Evolutionary conservation across 2,888 invertebrate genomes (phyloP).

Genomic region (Thelaira solivaga): DNA sequence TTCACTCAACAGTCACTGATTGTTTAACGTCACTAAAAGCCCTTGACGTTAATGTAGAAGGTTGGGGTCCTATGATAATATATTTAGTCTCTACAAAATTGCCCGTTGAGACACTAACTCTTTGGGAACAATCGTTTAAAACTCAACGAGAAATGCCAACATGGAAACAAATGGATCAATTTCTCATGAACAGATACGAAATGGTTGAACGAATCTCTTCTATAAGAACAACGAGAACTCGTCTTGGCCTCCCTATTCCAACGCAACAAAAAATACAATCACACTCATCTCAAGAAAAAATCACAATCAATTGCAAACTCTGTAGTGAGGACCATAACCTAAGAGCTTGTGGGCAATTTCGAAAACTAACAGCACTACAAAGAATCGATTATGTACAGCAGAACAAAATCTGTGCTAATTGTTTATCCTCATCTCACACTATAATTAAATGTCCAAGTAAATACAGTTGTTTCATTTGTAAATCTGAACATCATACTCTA

Average conservation of each 20-base stretch:
- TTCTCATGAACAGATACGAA: no score
- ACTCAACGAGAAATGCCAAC: no score
- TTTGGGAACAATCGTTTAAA: no score
- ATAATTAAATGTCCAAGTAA: neutral
- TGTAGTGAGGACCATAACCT: neutral
- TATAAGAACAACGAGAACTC: no score
- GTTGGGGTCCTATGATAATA: conserved; percentile 1
- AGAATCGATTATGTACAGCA: neutral
- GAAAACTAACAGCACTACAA: neutral
- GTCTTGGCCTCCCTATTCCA: no score
- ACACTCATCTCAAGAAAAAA: no score
- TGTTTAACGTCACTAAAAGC: conserved; percentile 2
- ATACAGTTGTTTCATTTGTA: neutral
- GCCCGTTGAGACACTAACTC: no score
- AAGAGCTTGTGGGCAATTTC: neutral
- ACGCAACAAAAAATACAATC: no score
- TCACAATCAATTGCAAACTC: no score
- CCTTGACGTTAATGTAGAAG: neutral
- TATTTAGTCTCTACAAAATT: neutral
- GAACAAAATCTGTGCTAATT: neutral
- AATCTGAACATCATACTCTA: neutral
- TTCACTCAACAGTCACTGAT: conserved; percentile 17
- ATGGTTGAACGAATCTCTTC: no score
- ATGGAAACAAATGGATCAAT: no score
- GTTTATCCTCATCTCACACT: neutral